These are phyloP conservation scores for Heliconius aoede DNA, from an alignment of 2,888 invertebrate genomes.

Conservation along the genomic window DNA sequence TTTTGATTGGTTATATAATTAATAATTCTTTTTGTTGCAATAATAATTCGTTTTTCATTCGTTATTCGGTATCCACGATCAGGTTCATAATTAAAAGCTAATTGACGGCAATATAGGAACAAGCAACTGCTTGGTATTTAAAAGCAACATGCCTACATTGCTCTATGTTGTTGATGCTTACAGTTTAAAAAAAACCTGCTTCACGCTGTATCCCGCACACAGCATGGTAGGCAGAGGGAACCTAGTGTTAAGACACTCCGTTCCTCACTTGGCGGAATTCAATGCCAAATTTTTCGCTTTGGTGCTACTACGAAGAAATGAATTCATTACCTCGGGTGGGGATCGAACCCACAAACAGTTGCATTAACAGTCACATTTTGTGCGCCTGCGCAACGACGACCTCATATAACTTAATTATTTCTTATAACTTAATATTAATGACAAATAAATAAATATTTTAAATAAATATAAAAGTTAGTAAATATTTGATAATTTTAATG, in stretches of 20 bases:
- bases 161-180: neutral
- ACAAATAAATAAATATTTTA: neutral
- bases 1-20: neutral
- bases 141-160: slow-evolving; percentile 46
- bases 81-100: slow-evolving; percentile 34
- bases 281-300: neutral
- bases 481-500: neutral
- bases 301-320: neutral
- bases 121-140: slow-evolving; percentile 48
- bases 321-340: neutral
- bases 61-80: slow-evolving; percentile 17
- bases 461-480: neutral
- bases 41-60: neutral
- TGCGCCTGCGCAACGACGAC: neutral
- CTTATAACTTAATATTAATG: neutral
- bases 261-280: neutral
- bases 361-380: neutral
- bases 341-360: neutral
- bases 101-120: slow-evolving; percentile 39
- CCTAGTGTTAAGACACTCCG: neutral
- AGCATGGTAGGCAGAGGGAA: neutral
- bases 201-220: neutral
- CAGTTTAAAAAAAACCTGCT: neutral
- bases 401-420: neutral
- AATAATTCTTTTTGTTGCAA: neutral